Evolutionary conservation across 2,888 invertebrate species (phyloP).

Genomic region (Drosophila demipolita): DNA sequence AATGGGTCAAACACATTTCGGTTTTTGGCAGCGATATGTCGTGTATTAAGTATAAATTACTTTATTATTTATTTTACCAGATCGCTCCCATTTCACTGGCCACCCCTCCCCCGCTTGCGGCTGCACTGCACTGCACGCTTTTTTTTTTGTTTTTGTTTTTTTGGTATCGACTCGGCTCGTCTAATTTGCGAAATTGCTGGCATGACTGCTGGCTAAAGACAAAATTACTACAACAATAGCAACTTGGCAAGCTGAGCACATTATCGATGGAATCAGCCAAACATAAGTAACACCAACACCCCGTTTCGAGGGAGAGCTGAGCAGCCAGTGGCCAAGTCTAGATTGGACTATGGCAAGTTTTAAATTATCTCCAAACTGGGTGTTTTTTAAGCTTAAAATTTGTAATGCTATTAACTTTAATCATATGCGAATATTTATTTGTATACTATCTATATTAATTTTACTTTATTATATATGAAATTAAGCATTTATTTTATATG

Average conservation of each 20-base stretch:
- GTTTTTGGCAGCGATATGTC: slow-evolving; percentile 58
- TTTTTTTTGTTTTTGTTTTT: slow-evolving; percentile 16
- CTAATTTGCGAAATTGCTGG: slow-evolving; percentile 61
- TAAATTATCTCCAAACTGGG: neutral
- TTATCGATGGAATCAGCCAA: slow-evolving; percentile 35
- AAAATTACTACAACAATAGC: slow-evolving; percentile 4
- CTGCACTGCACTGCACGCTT: neutral
- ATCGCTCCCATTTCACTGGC: slow-evolving; percentile 18
- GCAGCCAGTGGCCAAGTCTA: neutral
- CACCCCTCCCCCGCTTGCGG: neutral
- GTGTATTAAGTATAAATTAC: slow-evolving; percentile 66
- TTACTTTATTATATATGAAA: neutral
- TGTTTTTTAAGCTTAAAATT: neutral
- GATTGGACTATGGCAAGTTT: neutral
- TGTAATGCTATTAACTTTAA: neutral
- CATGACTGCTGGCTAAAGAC: slow-evolving; percentile 15
- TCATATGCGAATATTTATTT: neutral
- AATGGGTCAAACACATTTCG: slow-evolving; percentile 66
- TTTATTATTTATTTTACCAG: slow-evolving; percentile 68
- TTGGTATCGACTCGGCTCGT: slow-evolving; percentile 25
- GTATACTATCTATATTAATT: no score
- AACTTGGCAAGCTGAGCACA: slow-evolving; percentile 12
- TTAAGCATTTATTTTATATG: neutral
- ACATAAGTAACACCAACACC: slow-evolving; percentile 26
- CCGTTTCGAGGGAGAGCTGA: neutral